Evolutionary conservation across 2,797 vertebrate species (phyloP).

Genomic region (Smutsia temminckii): DNA sequence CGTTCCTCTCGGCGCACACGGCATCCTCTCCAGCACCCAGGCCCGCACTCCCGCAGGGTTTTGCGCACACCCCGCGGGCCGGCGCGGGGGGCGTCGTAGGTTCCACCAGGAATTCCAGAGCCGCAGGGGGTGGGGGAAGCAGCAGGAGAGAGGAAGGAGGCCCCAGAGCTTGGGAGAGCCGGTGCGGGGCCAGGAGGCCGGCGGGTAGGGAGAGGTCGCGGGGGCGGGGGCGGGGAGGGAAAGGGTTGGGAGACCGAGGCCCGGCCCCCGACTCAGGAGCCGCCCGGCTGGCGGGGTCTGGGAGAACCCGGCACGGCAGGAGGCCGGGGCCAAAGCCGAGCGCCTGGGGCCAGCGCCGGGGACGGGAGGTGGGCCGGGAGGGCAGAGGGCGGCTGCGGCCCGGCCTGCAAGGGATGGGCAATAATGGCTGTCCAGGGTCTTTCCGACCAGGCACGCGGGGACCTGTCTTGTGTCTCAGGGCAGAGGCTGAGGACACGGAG

Average conservation of each 20-base stretch:
- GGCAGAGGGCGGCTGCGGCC: background rate
- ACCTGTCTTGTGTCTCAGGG: background rate
- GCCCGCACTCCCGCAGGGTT: too few relatives aligned
- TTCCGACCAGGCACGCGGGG: rapidly evolving
- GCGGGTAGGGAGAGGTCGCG: slow-evolving; percentile 45
- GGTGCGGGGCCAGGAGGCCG: slow-evolving; percentile 49
- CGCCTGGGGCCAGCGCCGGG: background rate
- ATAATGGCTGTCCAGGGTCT: background rate
- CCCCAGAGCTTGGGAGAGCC: slow-evolving; percentile 38
- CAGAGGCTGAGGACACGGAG: background rate
- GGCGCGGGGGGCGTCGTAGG: background rate
- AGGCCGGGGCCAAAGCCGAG: background rate
- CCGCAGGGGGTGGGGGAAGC: slow-evolving; percentile 67
- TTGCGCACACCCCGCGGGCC: background rate
- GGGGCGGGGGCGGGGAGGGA: background rate
- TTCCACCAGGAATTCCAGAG: slow-evolving; percentile 72
- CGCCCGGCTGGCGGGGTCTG: background rate
- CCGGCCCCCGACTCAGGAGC: background rate
- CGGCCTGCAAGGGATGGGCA: background rate
- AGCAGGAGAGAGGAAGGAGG: slow-evolving; percentile 25
- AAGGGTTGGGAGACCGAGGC: background rate
- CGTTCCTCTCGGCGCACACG: too few relatives aligned
- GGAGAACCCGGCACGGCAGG: background rate
- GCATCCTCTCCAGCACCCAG: background rate
- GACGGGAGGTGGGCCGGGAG: background rate